Percentiles rank a stretch among this genome's conserved stretches.
Conservation (phyloP, 2,797 vertebrate genomes). For the Malacoctenus gilli region DNA sequence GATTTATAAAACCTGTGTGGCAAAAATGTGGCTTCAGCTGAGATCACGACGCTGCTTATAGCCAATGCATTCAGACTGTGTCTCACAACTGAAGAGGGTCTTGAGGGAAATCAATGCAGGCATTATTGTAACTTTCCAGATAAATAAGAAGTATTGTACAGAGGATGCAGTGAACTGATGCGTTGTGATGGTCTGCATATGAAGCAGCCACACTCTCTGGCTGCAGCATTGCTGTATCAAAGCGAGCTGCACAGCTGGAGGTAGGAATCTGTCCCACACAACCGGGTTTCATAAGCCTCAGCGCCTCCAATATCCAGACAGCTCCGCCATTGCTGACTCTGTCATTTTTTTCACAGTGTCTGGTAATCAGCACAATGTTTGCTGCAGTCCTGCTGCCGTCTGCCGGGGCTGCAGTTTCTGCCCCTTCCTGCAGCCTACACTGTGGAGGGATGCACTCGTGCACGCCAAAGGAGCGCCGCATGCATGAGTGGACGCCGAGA, state of each 20-base stretch:
- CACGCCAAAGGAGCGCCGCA: neutral
- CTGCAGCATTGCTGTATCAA: neutral
- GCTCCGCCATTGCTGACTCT: neutral
- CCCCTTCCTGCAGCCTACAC: slow-evolving; percentile 22
- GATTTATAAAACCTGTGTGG: too few relatives aligned
- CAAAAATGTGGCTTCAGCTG: too few relatives aligned
- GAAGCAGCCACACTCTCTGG: neutral
- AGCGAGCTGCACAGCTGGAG: neutral
- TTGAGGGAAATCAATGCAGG: slow-evolving; percentile 36
- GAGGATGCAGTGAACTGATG: neutral
- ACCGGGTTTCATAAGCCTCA: too few relatives aligned
- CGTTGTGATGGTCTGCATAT: slow-evolving; percentile 7
- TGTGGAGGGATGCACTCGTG: neutral
- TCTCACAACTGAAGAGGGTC: slow-evolving; percentile 17
- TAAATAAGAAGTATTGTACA: slow-evolving; percentile 2
- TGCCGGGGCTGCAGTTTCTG: slow-evolving; percentile 6
- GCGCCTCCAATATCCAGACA: neutral
- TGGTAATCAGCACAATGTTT: slow-evolving; percentile 15
- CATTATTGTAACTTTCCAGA: slow-evolving; percentile 1
- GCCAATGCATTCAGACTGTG: slow-evolving; percentile 4
- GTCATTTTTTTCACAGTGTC: slow-evolving; percentile 12
- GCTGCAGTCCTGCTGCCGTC: slow-evolving; percentile 16
- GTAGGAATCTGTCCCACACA: too few relatives aligned
- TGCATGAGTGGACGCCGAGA: slow-evolving; percentile 23
- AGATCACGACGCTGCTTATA: slow-evolving; percentile 11